These are phyloP conservation scores for Spilarctia lutea DNA, from an alignment of 2,888 invertebrate genomes.

Conservation along the genomic window DNA sequence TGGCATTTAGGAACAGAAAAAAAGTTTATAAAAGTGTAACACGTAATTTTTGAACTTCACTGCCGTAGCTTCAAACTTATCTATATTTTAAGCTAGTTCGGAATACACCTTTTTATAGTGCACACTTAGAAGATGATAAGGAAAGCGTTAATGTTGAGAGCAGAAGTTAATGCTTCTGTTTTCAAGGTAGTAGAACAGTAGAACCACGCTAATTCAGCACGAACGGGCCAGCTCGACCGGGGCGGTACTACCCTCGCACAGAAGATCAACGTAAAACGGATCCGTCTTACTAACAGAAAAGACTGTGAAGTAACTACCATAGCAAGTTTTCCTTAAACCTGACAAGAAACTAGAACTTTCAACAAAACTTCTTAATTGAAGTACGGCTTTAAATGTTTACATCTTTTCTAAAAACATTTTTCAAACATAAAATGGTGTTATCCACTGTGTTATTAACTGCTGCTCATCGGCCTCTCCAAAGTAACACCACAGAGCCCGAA, in stretches of 20 bases:
- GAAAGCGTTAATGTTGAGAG: background rate
- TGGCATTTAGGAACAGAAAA: background rate
- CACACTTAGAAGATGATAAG: background rate
- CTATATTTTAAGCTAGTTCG: background rate
- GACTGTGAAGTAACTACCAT: background rate
- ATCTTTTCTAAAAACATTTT: background rate
- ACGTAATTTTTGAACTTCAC: background rate
- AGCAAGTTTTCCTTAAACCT: background rate
- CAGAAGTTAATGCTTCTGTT: background rate
- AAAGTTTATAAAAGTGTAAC: too few species aligned
- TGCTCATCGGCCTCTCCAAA: too few species aligned
- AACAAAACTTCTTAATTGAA: background rate
- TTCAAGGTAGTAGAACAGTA: too few species aligned
- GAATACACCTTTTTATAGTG: background rate
- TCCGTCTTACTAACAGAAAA: background rate
- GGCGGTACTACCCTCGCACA: too few species aligned
- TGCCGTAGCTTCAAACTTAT: background rate
- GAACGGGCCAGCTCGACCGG: too few species aligned
- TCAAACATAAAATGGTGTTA: background rate
- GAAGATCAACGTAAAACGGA: too few species aligned
- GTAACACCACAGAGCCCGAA: too few species aligned
- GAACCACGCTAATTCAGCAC: too few species aligned
- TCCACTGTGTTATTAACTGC: too few species aligned
- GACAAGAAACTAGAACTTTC: too few species aligned
- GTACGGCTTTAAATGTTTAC: background rate